Evolutionary conservation across 2,113 vertebrate species (phyloP).

Genomic region (Ia io): DNA sequence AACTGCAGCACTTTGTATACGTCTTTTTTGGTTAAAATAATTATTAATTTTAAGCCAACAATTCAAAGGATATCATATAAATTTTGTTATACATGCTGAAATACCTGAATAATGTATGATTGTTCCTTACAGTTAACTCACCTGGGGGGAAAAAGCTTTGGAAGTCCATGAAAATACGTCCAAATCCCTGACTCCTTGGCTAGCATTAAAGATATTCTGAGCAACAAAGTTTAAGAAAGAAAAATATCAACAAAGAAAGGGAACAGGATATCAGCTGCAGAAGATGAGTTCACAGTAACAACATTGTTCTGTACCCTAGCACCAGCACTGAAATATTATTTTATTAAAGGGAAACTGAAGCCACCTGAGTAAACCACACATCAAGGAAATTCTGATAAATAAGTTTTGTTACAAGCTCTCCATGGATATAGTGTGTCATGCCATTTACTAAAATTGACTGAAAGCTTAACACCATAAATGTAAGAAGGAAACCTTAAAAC

Average conservation of each 20-base stretch:
- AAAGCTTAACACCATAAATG: conserved; percentile 57
- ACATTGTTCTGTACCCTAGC: conserved; percentile 68
- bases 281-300: conserved; percentile 76
- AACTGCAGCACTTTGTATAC: not conserved
- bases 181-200: conserved; percentile 98
- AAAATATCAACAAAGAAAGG: conserved; percentile 89
- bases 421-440: conserved; percentile 97
- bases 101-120: conserved; percentile 76
- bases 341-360: conserved; percentile 71
- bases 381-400: conserved; percentile 73
- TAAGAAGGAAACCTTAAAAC: conserved; percentile 57
- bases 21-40: not conserved
- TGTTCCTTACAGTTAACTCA: conserved; percentile 90
- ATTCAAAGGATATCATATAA: conserved; percentile 56
- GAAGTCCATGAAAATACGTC: conserved; percentile 96
- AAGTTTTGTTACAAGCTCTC: conserved; percentile 80
- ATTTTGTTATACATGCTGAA: conserved; percentile 71
- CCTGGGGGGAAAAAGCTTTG: conserved; percentile 94
- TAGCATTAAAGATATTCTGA: conserved; percentile 99
- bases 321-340: conserved; percentile 58
- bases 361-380: conserved; percentile 71
- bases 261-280: conserved; percentile 78
- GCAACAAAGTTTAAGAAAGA: conserved; percentile 94
- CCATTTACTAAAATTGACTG: conserved; percentile 87
- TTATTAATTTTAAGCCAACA: conserved; percentile 52